A percentile compares a stretch with the other conserved stretches of the same genome.
These are phyloP conservation scores for Lasioglossum zephyrum DNA, from an alignment of 2,888 invertebrate genomes.

Conservation along the genomic window DNA sequence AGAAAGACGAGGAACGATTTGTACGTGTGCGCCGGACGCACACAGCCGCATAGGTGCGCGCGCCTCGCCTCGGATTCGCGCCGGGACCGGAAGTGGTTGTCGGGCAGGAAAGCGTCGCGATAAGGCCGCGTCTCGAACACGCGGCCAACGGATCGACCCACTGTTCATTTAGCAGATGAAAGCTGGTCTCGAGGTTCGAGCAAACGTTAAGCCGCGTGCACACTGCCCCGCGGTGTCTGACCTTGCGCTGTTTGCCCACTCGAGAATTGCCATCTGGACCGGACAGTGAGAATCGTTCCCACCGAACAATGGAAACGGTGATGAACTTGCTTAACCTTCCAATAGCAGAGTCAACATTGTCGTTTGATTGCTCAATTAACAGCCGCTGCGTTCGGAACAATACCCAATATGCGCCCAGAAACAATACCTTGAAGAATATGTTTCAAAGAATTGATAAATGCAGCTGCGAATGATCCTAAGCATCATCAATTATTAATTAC, in stretches of 20 bases:
- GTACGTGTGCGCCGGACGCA: conserved; percentile 13
- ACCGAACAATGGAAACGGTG: not conserved
- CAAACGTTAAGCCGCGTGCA: not conserved
- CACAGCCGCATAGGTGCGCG: not conserved
- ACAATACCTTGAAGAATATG: too few species aligned
- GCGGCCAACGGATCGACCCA: conserved; percentile 28
- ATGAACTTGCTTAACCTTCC: too few species aligned
- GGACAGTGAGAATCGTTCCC: not conserved
- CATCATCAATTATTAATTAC: too few species aligned
- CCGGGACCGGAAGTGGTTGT: conserved; percentile 64
- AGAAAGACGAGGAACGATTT: not conserved
- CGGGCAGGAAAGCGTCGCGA: conserved; percentile 64
- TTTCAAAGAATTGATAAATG: too few species aligned
- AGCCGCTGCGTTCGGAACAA: too few species aligned
- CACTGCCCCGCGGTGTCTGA: not conserved
- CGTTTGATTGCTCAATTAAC: too few species aligned
- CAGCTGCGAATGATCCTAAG: too few species aligned
- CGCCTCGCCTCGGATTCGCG: conserved; percentile 1
- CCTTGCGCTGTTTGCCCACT: not conserved
- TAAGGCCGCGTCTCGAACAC: conserved; percentile 57
- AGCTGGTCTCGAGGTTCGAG: not conserved
- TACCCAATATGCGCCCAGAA: too few species aligned
- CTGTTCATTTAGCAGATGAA: conserved; percentile 9
- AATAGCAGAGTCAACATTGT: too few species aligned
- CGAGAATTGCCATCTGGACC: not conserved